Conservation (phyloP, 37 sponge, comb jelly and placozoan species). For the Spongilla lacustris region DNA sequence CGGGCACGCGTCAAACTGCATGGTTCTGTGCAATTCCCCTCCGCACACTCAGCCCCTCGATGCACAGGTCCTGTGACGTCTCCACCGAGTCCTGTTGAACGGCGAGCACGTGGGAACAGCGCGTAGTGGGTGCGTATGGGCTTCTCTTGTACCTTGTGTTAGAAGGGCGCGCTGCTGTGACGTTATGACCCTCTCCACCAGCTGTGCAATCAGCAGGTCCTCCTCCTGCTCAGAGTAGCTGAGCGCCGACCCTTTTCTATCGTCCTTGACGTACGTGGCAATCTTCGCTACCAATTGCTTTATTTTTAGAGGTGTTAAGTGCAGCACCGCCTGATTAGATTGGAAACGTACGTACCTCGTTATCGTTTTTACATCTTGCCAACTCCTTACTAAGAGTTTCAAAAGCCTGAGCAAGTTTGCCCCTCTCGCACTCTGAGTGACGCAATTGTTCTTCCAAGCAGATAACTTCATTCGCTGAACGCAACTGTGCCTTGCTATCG, state of each 20-base stretch:
- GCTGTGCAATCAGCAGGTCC: not conserved
- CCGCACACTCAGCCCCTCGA: not conserved
- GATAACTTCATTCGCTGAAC: not conserved
- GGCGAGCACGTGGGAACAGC: not conserved
- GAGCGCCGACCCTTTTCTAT: not conserved
- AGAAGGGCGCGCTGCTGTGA: not conserved
- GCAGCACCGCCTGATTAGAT: not conserved
- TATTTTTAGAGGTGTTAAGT: not conserved
- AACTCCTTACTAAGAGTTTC: not conserved
- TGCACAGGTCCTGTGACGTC: not conserved
- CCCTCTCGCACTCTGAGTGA: not conserved
- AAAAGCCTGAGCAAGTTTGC: not conserved
- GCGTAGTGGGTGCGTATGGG: too few relatives aligned
- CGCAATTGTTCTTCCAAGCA: not conserved
- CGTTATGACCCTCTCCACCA: not conserved
- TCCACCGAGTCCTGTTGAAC: not conserved
- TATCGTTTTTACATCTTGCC: slow-evolving; percentile 4
- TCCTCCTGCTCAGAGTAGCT: not conserved
- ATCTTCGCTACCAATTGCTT: slow-evolving; percentile 2
- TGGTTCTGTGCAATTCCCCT: not conserved
- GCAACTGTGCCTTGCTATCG: not conserved
- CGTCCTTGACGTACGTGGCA: not conserved
- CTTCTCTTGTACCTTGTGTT: not conserved
- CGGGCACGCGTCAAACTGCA: not conserved
- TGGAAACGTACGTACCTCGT: not conserved